Percentiles rank a stretch among this genome's conserved stretches.
Evolutionary conservation across 2,888 invertebrate species (phyloP).

Genomic region (Microplitis deprimator): DNA sequence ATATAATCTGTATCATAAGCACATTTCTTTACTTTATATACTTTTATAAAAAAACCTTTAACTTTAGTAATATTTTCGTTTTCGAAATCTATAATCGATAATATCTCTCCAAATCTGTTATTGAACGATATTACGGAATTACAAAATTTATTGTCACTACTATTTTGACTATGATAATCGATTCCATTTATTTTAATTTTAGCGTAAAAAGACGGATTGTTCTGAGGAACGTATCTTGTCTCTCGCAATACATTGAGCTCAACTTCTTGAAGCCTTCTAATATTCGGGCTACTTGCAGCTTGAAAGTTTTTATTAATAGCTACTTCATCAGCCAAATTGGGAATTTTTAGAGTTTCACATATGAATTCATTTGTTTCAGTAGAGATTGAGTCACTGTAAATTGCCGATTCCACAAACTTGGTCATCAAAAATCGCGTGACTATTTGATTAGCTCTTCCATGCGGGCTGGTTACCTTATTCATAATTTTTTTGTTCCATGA

Average conservation of each 20-base stretch:
- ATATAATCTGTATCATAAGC: too few species aligned
- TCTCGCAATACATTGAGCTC: background rate
- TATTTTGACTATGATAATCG: background rate
- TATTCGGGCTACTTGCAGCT: background rate
- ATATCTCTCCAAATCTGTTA: background rate
- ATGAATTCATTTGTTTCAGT: background rate
- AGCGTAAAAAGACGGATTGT: background rate
- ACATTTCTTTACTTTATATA: too few species aligned
- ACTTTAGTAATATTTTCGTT: background rate
- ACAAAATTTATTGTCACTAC: background rate
- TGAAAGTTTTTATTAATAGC: background rate
- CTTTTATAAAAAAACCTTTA: too few species aligned
- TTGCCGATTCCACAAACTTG: constrained; percentile 12
- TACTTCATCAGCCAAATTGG: background rate
- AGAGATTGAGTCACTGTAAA: background rate
- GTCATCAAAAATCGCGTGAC: constrained; percentile 21
- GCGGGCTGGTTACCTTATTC: constrained; percentile 5
- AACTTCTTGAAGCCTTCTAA: background rate
- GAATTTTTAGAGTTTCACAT: background rate
- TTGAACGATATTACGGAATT: background rate
- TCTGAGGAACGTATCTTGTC: background rate
- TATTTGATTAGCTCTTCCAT: constrained; percentile 16
- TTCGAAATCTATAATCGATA: background rate
- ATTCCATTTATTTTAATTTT: constrained; percentile 9
- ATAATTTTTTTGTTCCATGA: background rate